phyloP scores from a whole-genome alignment of 1,140 invertebrate species.

The Capitella teleta region DNA sequence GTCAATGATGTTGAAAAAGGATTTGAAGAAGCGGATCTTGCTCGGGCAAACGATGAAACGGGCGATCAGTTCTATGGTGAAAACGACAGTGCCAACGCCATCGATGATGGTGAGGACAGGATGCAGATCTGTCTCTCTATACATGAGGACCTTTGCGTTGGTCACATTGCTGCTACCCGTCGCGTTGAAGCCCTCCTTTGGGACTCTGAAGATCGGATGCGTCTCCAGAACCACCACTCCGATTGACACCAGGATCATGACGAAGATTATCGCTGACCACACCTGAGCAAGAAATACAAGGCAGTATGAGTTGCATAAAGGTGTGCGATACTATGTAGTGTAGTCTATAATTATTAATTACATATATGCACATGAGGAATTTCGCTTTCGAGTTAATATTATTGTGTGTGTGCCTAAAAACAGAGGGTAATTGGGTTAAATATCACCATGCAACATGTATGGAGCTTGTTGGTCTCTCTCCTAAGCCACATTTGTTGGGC shows the following conservation, averaged over 20 bases:
- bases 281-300: background rate
- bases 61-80: constrained; percentile 14
- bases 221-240: background rate
- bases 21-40: constrained; percentile 26
- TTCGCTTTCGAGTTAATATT: too few relatives aligned
- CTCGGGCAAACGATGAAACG: constrained; percentile 16
- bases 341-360: too few relatives aligned
- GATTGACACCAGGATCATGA: background rate
- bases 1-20: constrained; percentile 98
- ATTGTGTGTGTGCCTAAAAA: too few relatives aligned
- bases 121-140: background rate
- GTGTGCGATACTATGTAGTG: too few relatives aligned
- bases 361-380: too few relatives aligned
- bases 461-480: too few relatives aligned
- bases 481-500: too few relatives aligned
- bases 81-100: constrained; percentile 31
- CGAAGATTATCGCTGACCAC: background rate
- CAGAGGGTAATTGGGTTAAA: too few relatives aligned
- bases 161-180: background rate
- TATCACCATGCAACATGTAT: too few relatives aligned
- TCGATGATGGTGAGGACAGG: constrained; percentile 2
- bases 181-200: background rate
- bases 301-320: too few relatives aligned
- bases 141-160: background rate
- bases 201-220: background rate